Evolutionary conservation across 2,888 invertebrate species (phyloP).

Genomic region (Eupithecia inturbata): DNA sequence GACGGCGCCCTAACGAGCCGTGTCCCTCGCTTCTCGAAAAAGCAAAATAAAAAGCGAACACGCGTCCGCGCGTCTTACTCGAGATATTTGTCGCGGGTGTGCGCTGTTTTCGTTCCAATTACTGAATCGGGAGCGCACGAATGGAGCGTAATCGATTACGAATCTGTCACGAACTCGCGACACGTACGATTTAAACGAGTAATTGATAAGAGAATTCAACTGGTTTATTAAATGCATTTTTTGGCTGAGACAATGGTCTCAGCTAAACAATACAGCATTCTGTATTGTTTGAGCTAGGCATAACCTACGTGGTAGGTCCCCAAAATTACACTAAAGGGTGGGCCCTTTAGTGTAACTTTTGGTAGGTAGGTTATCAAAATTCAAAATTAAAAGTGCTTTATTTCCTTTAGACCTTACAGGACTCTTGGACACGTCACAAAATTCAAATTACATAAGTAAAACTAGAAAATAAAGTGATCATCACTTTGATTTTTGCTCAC

Average conservation of each 20-base stretch:
- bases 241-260: slow-evolving; percentile 20
- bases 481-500: too few species aligned
- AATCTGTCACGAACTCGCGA: slow-evolving; percentile 61
- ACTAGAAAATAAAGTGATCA: too few species aligned
- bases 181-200: slow-evolving; percentile 56
- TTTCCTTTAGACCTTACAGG: too few species aligned
- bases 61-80: slow-evolving; percentile 49
- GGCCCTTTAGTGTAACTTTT: not conserved
- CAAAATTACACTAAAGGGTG: too few species aligned
- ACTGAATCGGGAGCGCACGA: slow-evolving; percentile 71
- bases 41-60: slow-evolving; percentile 41
- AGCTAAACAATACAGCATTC: too few species aligned
- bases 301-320: not conserved
- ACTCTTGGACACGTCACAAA: too few species aligned
- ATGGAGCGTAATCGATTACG: slow-evolving; percentile 63
- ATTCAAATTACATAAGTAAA: too few species aligned
- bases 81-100: slow-evolving; percentile 61
- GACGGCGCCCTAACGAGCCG: slow-evolving; percentile 65
- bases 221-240: slow-evolving; percentile 48
- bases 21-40: slow-evolving; percentile 48
- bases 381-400: too few species aligned
- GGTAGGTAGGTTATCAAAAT: not conserved
- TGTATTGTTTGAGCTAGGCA: slow-evolving; percentile 10
- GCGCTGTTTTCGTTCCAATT: slow-evolving; percentile 70
- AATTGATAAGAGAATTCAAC: slow-evolving; percentile 57